These are phyloP conservation scores for Strigamia transsilvanica DNA, from an alignment of 2,888 invertebrate genomes.

Conservation along the genomic window DNA sequence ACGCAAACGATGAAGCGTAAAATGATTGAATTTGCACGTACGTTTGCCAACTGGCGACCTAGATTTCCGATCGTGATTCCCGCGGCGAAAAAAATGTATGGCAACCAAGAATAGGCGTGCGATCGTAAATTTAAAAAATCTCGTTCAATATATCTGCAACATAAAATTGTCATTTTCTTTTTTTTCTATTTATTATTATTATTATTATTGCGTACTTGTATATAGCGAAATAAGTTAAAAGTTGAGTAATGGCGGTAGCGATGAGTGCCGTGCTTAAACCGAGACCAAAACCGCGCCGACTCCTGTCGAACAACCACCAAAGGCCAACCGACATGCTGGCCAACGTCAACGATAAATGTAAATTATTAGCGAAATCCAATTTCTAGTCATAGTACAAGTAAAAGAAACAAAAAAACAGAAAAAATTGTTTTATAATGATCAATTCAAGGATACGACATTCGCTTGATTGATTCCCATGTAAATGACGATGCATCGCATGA, in stretches of 20 bases:
- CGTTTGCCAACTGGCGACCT: slow-evolving; percentile 64
- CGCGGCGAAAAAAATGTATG: slow-evolving; percentile 66
- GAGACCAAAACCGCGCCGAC: slow-evolving; percentile 64
- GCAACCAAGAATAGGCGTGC: slow-evolving; percentile 63
- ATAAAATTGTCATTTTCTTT: neutral
- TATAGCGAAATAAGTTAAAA: slow-evolving; percentile 65
- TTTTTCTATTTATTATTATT: slow-evolving; percentile 10
- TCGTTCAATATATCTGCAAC: slow-evolving; percentile 64
- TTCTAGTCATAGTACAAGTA: slow-evolving; percentile 60
- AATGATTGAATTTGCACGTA: slow-evolving; percentile 49
- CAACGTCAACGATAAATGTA: slow-evolving; percentile 65
- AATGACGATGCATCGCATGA: slow-evolving; percentile 66
- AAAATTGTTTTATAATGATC: neutral
- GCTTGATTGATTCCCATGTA: slow-evolving; percentile 67
- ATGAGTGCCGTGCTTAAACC: slow-evolving; percentile 65
- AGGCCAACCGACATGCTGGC: slow-evolving; percentile 65
- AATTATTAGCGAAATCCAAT: slow-evolving; percentile 65
- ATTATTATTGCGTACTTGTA: slow-evolving; percentile 63
- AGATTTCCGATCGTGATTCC: slow-evolving; percentile 67
- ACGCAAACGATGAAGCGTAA: no score
- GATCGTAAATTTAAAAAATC: slow-evolving; percentile 64
- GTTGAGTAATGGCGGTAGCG: slow-evolving; percentile 64
- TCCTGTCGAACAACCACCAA: slow-evolving; percentile 67
- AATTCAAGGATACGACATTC: slow-evolving; percentile 63
- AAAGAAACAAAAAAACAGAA: slow-evolving; percentile 29